Percentiles rank a stretch among this genome's conserved stretches.
Evolutionary conservation across 2,797 vertebrate species (phyloP).

Genomic region (Clarias fuscus): DNA sequence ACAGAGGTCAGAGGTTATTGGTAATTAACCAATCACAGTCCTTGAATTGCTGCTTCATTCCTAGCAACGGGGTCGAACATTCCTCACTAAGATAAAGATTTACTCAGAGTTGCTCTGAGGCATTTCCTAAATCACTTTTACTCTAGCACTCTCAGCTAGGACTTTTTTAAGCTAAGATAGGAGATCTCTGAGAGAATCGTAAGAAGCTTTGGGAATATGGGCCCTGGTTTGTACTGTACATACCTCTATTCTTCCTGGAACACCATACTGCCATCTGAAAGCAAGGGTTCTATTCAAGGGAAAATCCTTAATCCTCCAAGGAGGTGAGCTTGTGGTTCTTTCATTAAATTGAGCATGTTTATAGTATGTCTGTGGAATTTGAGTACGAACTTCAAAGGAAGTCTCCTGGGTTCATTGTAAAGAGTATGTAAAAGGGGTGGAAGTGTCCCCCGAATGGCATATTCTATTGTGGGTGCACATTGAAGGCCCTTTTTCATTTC

Average conservation of each 20-base stretch:
- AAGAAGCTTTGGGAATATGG: no score
- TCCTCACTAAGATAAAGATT: no score
- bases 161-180: no score
- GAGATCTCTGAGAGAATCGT: no score
- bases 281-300: not conserved
- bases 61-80: no score
- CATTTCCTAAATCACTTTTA: no score
- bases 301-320: not conserved
- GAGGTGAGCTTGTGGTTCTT: not conserved
- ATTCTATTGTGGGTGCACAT: not conserved
- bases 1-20: no score
- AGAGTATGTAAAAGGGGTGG: not conserved
- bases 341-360: not conserved
- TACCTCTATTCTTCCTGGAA: not conserved
- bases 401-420: not conserved
- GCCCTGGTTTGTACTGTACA: not conserved
- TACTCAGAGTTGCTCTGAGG: no score
- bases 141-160: no score
- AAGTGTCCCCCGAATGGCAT: not conserved
- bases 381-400: not conserved
- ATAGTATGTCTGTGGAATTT: not conserved
- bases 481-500: not conserved
- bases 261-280: not conserved
- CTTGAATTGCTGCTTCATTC: no score
- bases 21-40: no score